Conservation (phyloP, 1,140 invertebrate genomes). For the Pogonus chalceus region DNA sequence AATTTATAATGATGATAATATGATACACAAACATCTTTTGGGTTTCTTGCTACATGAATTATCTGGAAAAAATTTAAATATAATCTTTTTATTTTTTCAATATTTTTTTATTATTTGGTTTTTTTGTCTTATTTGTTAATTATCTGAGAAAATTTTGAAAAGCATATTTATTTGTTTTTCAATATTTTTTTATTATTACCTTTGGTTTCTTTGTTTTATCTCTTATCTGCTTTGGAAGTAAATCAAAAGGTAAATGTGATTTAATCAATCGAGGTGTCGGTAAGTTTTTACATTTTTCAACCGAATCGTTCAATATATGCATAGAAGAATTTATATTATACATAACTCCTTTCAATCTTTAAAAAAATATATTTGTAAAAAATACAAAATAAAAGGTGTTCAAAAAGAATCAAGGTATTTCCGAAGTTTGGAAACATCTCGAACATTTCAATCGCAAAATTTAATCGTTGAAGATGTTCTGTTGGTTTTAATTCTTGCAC, state of each 20-base stretch:
- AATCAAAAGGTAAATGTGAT: not conserved
- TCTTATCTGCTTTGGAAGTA: not conserved
- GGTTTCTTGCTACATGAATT: conserved; percentile 68
- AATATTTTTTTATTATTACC: no score
- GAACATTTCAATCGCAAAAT: no score
- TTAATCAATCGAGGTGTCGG: conserved; percentile 52
- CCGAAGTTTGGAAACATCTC: no score
- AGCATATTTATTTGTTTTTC: no score
- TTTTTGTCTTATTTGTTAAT: not conserved
- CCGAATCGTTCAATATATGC: not conserved
- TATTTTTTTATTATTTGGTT: no score
- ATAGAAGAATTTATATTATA: not conserved
- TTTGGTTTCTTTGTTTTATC: not conserved
- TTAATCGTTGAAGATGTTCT: no score
- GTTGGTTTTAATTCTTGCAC: no score
- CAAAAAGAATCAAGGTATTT: no score
- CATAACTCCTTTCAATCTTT: not conserved
- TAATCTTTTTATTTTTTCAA: no score
- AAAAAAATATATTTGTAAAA: no score
- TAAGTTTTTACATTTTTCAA: not conserved
- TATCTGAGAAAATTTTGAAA: conserved; percentile 6
- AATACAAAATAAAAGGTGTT: no score
- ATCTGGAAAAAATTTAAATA: conserved; percentile 42
- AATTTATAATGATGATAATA: conserved; percentile 61
- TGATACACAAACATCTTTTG: conserved; percentile 70